Conservation (phyloP, 2,797 vertebrate species). For the Scomberomorus guttatus region DNA sequence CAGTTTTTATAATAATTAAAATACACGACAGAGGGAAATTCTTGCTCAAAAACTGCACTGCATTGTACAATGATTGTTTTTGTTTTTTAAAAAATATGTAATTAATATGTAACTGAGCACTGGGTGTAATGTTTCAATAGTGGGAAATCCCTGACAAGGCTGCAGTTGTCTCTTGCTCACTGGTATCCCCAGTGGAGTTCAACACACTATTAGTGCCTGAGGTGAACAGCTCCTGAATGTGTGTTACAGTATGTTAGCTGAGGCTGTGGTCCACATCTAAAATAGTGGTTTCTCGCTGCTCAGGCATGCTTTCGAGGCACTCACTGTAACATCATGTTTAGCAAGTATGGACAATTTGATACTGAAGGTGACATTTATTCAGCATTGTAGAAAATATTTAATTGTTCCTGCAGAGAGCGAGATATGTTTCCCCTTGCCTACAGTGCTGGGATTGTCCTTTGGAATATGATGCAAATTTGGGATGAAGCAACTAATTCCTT, state of each 20-base stretch:
- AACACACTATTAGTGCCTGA: conserved; percentile 69
- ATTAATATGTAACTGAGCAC: conserved; percentile 42
- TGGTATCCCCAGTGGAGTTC: conserved; percentile 73
- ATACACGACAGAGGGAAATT: conserved; percentile 9
- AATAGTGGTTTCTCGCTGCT: conserved; percentile 56
- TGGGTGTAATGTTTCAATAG: conserved; percentile 47
- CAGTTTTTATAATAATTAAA: conserved; percentile 52
- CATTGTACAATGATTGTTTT: neutral
- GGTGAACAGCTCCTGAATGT: conserved; percentile 70
- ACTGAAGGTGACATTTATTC: conserved; percentile 86
- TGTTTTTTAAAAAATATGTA: conserved; percentile 10
- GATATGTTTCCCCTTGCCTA: conserved; percentile 85
- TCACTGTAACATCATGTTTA: conserved; percentile 84
- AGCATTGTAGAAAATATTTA: conserved; percentile 82
- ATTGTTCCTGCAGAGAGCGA: conserved; percentile 85
- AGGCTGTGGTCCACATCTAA: conserved; percentile 71
- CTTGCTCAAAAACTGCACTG: neutral
- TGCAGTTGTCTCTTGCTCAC: conserved; percentile 65
- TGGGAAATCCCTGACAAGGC: conserved; percentile 70
- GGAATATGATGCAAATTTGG: conserved; percentile 85
- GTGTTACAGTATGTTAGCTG: conserved; percentile 66
- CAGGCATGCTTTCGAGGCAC: conserved; percentile 81
- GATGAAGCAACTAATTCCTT: conserved; percentile 84
- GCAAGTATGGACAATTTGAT: conserved; percentile 85
- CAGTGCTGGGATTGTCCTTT: conserved; percentile 84